Base-by-base conservation (phyloP, 1,140 invertebrate genomes). In the Matsumurasca onukii region DNA sequence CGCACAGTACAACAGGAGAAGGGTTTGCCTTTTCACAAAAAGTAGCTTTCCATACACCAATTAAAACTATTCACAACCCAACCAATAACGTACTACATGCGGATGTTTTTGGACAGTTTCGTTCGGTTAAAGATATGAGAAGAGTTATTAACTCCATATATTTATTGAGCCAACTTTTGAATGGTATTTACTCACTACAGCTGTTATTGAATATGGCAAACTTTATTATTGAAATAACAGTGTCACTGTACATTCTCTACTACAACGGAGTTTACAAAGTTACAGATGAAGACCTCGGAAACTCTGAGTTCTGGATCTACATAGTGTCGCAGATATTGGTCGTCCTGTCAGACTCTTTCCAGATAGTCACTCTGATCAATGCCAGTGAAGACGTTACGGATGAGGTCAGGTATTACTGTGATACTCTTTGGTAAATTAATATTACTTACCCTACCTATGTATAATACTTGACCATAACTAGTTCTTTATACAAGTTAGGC, bases 191-290 rank as follows among this genome's bases (percentile, higher is more conserved):
- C 55, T 59, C 55, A 2, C 24, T 59, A n/a, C 55, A 59, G 30
- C 25, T 59, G 2, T n/a, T 59, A 25, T n/a, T 59, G 3, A 27
- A 59, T 27, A 5, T 59, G 22, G 55, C 55, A 27, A 59, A 59
- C 25, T 59, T 59, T n/a, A 24, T 59, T 25, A 29, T 59, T 3
- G 55, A 59, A n/a, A 27, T 59, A 22, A 59, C 55, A 59, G 55
- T 59, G 3, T 59, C 55, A 59, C 25, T 59, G 22, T 59, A 59
- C 25, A 25, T 59, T 25, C 55, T 59, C 22, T 59, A 59, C 25
- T 59, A 25, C 25, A 59, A 3, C 3, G 55, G 55, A 59, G 55
- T 59, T 27, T 59, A 27, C 24, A 59, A 27, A 25, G 15, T 59
- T n/a, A 27, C 55, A 27, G 55, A 59, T n/a, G 5, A 59, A 25